Evolutionary conservation across 2,113 vertebrate species (phyloP).

Genomic region (Semnornis frantzii): DNA sequence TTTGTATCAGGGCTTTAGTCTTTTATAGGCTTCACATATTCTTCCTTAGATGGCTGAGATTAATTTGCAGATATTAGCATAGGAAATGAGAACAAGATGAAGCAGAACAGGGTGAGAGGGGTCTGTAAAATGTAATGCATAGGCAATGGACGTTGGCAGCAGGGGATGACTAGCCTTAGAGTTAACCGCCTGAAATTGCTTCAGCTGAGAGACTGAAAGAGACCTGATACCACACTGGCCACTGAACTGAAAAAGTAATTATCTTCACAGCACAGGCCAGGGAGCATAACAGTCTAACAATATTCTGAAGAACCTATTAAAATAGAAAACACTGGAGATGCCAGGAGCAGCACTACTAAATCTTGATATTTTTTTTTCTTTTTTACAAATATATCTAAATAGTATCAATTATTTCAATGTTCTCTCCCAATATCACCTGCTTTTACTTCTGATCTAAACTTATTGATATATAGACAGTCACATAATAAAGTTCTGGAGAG

Average conservation of each 20-base stretch:
- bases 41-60: neutral
- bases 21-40: neutral
- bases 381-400: neutral
- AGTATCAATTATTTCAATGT: neutral
- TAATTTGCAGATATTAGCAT: neutral
- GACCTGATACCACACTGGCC: neutral
- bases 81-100: neutral
- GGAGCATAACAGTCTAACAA: neutral
- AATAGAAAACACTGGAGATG: neutral
- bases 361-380: neutral
- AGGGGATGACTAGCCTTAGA: neutral
- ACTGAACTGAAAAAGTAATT: neutral
- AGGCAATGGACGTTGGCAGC: neutral
- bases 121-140: neutral
- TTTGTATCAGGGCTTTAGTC: neutral
- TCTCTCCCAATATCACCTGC: neutral
- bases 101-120: neutral
- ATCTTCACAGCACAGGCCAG: neutral
- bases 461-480: neutral
- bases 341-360: neutral
- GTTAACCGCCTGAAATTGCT: neutral
- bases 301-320: neutral
- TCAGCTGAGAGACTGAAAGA: neutral
- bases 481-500: neutral
- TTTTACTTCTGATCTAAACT: neutral